A percentile compares a stretch with the other conserved stretches of the same genome.
Evolutionary conservation across 1,140 invertebrate genomes (phyloP).

Genomic region (Micrasema minimum): DNA sequence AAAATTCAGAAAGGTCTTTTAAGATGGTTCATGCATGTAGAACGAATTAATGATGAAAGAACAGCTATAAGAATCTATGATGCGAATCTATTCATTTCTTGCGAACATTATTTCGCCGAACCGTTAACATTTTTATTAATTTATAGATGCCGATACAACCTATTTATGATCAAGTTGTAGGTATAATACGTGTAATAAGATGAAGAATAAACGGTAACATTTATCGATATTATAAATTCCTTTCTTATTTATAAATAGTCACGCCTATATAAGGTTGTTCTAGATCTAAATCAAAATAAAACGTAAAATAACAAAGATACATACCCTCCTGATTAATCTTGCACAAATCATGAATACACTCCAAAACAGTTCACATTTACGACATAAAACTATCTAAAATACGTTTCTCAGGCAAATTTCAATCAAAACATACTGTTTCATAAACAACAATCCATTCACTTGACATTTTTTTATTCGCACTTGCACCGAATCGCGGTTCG

Average conservation of each 20-base stretch:
- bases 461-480: slow-evolving; percentile 3
- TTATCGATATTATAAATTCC: not conserved
- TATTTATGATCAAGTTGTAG: not conserved
- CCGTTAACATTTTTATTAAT: too few relatives aligned
- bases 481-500: not conserved
- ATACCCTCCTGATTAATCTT: slow-evolving; percentile 14
- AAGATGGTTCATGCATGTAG: too few relatives aligned
- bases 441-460: slow-evolving; percentile 11
- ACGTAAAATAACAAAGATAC: slow-evolving; percentile 5
- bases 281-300: not conserved
- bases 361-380: slow-evolving; percentile 12
- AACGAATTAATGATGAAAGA: too few relatives aligned
- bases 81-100: too few relatives aligned
- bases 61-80: too few relatives aligned
- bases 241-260: not conserved
- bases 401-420: not conserved
- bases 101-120: too few relatives aligned
- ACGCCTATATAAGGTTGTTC: not conserved
- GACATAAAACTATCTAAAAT: not conserved
- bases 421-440: slow-evolving; percentile 11
- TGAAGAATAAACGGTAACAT: not conserved
- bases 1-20: too few relatives aligned
- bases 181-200: not conserved
- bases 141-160: not conserved
- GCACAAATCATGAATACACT: slow-evolving; percentile 15